Percentiles rank a stretch among this genome's conserved stretches.
phyloP scores from a whole-genome alignment of 2,113 vertebrate species.

The Todiramphus saurophagus region DNA sequence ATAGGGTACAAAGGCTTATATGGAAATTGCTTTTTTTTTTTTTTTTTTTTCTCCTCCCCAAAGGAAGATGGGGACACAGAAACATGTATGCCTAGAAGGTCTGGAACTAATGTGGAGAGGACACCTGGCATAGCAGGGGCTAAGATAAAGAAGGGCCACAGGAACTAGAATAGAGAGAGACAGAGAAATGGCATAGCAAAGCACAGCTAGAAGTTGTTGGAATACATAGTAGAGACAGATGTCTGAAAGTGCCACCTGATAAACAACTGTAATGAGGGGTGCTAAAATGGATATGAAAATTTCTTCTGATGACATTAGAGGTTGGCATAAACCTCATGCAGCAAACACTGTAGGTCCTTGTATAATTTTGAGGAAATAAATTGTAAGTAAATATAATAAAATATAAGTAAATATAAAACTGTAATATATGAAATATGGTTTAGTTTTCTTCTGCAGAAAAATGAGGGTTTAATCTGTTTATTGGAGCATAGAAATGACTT shows the following conservation, averaged over 20 bases:
- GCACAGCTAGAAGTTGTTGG: conserved; percentile 19
- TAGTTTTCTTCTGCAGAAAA: neutral
- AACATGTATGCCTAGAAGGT: conserved; percentile 25
- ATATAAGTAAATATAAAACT: no score
- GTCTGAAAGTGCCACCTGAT: conserved; percentile 23
- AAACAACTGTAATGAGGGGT: neutral
- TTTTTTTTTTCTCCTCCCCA: neutral
- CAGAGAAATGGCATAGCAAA: neutral
- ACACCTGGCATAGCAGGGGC: conserved; percentile 58
- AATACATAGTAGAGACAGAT: neutral
- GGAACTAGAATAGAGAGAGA: conserved; percentile 10
- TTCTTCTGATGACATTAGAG: neutral
- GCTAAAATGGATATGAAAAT: neutral
- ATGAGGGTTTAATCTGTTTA: neutral
- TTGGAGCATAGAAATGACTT: neutral
- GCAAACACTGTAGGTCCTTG: neutral
- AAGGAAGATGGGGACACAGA: neutral
- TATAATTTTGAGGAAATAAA: neutral
- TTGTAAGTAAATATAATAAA: neutral
- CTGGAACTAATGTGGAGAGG: conserved; percentile 51
- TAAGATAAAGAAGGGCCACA: conserved; percentile 49
- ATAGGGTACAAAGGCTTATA: neutral
- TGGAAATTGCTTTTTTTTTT: neutral
- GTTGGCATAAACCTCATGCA: neutral
- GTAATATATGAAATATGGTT: neutral